phyloP scores from a whole-genome alignment of 1,140 invertebrate species.

The Caenorhabditis brenneri region DNA sequence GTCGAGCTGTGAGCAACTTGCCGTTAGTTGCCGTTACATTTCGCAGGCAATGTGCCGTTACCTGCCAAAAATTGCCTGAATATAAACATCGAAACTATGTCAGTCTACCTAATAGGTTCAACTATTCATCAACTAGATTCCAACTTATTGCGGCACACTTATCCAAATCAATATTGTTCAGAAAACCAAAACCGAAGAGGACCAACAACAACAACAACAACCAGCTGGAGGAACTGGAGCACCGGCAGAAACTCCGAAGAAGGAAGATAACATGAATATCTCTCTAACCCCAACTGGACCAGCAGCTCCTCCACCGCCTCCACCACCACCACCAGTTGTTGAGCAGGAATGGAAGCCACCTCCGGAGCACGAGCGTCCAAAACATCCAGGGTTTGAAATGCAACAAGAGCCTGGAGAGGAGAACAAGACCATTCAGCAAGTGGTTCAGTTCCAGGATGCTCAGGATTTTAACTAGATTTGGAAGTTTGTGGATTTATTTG shows the following conservation, averaged over 20 bases:
- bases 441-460: background rate
- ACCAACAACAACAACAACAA: no score
- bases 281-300: background rate
- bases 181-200: background rate
- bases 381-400: background rate
- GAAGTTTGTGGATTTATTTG: background rate
- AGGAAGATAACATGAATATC: background rate
- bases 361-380: background rate
- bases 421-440: conserved; percentile 17
- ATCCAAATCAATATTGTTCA: background rate
- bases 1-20: no score
- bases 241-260: background rate
- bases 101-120: no score
- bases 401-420: background rate
- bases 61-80: no score
- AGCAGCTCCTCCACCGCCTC: background rate
- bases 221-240: no score
- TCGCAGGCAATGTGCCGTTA: no score
- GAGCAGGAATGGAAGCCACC: background rate
- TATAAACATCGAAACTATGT: no score
- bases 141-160: no score
- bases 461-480: background rate
- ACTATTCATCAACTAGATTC: no score
- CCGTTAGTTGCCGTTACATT: no score
- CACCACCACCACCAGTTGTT: background rate